phyloP scores from a whole-genome alignment of 2,888 invertebrate species.

The Autographa gamma region DNA sequence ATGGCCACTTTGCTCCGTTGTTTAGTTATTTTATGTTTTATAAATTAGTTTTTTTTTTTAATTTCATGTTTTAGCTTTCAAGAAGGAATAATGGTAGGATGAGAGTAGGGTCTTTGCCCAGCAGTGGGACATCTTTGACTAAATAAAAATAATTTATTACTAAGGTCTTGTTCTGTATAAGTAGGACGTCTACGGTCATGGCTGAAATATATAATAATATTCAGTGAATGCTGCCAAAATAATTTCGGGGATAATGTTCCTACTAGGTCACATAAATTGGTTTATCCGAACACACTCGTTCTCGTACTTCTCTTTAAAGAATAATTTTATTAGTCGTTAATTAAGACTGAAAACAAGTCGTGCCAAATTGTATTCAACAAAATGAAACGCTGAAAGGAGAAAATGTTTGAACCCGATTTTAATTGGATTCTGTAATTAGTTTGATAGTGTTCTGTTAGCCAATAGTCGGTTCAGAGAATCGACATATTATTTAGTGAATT shows the following conservation, averaged over 20 bases:
- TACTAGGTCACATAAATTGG: not conserved
- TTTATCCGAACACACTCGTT: not conserved
- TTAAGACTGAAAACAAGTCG: constrained; percentile 9
- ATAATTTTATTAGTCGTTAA: constrained; percentile 8
- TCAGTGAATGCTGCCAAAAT: not conserved
- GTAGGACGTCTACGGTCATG: not conserved
- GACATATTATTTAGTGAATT: not conserved
- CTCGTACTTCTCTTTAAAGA: not conserved
- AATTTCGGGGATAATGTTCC: not conserved
- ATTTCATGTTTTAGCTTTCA: too few relatives aligned
- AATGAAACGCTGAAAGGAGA: constrained; percentile 13
- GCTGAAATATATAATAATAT: not conserved
- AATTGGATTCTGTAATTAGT: constrained; percentile 7
- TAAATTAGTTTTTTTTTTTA: not conserved
- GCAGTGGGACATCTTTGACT: too few relatives aligned
- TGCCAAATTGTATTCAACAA: constrained; percentile 16
- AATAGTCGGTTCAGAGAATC: not conserved
- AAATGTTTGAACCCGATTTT: constrained; percentile 2
- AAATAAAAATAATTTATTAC: too few relatives aligned
- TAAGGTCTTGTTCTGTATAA: too few relatives aligned
- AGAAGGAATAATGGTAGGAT: too few relatives aligned
- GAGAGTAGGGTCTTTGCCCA: too few relatives aligned
- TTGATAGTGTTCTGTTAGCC: not conserved
- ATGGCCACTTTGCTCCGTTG: not conserved
- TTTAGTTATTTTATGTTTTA: not conserved